Evolutionary conservation across 2,797 vertebrate species (phyloP).

Genomic region (Eleutherodactylus coqui): DNA sequence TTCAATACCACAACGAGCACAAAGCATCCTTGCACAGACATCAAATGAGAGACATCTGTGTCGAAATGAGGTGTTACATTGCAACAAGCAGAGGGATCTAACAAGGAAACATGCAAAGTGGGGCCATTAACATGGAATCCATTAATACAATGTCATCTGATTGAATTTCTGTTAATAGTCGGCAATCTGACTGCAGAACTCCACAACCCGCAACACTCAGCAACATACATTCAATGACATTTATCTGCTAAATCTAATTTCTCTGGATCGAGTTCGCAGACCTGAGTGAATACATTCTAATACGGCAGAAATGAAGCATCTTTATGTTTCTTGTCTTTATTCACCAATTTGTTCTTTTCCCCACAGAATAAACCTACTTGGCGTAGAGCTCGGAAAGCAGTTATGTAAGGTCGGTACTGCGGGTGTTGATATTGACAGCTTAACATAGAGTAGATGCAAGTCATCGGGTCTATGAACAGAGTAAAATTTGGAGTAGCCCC

Average conservation of each 20-base stretch:
- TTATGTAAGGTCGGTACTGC: too few relatives aligned
- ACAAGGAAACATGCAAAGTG: constrained; percentile 26
- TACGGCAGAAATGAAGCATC: constrained; percentile 6
- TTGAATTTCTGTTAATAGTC: constrained; percentile 43
- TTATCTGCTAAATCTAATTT: constrained; percentile 47
- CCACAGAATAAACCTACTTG: background rate
- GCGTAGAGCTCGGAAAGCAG: too few relatives aligned
- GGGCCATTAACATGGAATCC: constrained; percentile 14
- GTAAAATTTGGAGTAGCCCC: too few relatives aligned
- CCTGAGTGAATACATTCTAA: constrained; percentile 14
- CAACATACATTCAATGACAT: constrained; percentile 15
- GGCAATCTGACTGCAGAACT: background rate
- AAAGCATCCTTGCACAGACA: background rate
- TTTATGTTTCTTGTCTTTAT: constrained; percentile 8
- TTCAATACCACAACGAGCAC: background rate
- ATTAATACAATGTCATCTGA: constrained; percentile 31
- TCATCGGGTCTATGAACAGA: too few relatives aligned
- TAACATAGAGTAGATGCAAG: too few relatives aligned
- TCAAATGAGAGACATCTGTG: background rate
- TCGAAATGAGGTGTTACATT: background rate
- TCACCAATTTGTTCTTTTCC: background rate
- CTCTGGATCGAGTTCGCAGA: background rate
- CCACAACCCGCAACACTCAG: constrained; percentile 4
- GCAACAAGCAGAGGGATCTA: background rate
- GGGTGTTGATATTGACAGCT: too few relatives aligned